Evolutionary conservation across 2,888 invertebrate genomes (phyloP).

Genomic region (Polylopha cassiicola): DNA sequence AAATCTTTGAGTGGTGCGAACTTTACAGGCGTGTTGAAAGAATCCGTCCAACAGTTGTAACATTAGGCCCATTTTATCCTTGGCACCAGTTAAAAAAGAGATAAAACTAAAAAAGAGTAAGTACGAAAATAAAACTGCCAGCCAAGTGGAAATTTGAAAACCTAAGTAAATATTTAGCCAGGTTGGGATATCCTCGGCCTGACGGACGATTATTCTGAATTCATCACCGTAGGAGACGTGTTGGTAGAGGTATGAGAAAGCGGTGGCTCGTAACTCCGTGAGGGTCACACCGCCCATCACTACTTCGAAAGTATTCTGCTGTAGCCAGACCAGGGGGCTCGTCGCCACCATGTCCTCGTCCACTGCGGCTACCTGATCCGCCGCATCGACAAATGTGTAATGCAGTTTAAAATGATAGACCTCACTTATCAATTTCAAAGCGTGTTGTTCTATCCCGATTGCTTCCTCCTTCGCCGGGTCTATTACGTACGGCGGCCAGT

Average conservation of each 20-base stretch:
- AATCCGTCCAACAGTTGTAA: conserved; percentile 37
- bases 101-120: conserved; percentile 33
- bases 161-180: conserved; percentile 43
- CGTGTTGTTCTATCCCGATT: conserved; percentile 31
- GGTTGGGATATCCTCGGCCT: conserved; percentile 28
- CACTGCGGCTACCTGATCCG: conserved; percentile 27
- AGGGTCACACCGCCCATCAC: conserved; percentile 33
- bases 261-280: conserved; percentile 27
- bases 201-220: conserved; percentile 39
- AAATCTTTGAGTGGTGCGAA: conserved; percentile 25
- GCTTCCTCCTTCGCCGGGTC: conserved; percentile 22
- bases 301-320: conserved; percentile 30
- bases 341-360: conserved; percentile 29
- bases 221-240: conserved; percentile 41
- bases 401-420: conserved; percentile 41
- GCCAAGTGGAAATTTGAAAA: conserved; percentile 39
- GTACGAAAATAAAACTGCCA: conserved; percentile 31
- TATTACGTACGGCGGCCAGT: conserved; percentile 46
- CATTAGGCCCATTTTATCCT: conserved; percentile 32
- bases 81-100: conserved; percentile 24
- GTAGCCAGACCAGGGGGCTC: conserved; percentile 32
- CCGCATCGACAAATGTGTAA: conserved; percentile 29
- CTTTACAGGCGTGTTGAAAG: conserved; percentile 32
- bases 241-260: conserved; percentile 37
- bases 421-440: conserved; percentile 37